Conservation (phyloP, 2,888 invertebrate genomes). For the Epinotia bilunana region DNA sequence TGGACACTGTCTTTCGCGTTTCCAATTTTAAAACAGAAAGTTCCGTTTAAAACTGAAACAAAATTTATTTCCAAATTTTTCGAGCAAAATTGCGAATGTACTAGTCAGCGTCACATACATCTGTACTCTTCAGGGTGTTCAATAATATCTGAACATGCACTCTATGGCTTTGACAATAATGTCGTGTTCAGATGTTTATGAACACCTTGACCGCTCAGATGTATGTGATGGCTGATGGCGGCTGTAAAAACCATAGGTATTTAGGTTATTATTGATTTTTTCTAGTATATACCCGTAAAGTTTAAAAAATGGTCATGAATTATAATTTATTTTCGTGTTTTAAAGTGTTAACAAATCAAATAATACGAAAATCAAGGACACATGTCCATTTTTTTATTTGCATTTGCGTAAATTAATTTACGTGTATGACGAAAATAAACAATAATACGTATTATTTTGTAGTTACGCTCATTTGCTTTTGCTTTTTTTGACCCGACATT, state of each 20-base stretch:
- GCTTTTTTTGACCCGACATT: background rate
- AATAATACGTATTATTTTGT: background rate
- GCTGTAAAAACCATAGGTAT: too few relatives aligned
- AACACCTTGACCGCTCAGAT: too few relatives aligned
- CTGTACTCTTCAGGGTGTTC: too few relatives aligned
- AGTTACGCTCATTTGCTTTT: background rate
- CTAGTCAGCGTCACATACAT: too few relatives aligned
- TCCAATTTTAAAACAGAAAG: too few relatives aligned
- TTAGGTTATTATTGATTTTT: background rate
- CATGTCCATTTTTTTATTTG: background rate
- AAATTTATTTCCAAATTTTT: background rate
- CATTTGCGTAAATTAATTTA: background rate
- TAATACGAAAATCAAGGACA: background rate
- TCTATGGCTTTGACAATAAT: too few relatives aligned
- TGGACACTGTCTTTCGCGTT: background rate
- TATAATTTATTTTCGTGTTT: background rate
- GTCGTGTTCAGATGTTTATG: too few relatives aligned
- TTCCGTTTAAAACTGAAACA: background rate
- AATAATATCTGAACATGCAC: too few relatives aligned
- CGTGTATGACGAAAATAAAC: background rate
- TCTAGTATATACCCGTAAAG: background rate
- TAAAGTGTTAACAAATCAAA: background rate
- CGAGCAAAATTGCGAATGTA: background rate
- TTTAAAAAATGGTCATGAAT: background rate
- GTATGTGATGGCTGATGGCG: too few relatives aligned